A percentile compares a stretch with the other conserved stretches of the same genome.
These are phyloP conservation scores for Arenicola marina DNA, from an alignment of 2,888 invertebrate species.

Conservation along the genomic window DNA sequence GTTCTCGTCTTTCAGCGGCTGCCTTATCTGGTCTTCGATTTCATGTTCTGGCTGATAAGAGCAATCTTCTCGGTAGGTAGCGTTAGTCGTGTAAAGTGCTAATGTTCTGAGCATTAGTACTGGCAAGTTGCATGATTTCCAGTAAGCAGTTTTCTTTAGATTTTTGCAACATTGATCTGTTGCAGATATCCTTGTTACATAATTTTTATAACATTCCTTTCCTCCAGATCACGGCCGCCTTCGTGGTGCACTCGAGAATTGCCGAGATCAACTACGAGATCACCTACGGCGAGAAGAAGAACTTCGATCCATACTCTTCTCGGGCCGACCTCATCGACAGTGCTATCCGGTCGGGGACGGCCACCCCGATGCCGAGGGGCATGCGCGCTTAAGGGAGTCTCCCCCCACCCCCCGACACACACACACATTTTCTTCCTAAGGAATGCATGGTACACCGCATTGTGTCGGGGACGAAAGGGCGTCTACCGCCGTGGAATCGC, in stretches of 20 bases:
- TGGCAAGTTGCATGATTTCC: too few relatives aligned
- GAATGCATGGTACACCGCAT: too few relatives aligned
- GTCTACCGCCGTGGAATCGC: too few relatives aligned
- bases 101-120: too few relatives aligned
- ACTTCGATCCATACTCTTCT: slow-evolving; percentile 22
- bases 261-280: slow-evolving; percentile 39
- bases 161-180: background rate
- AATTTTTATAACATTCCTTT: background rate
- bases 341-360: slow-evolving; percentile 15
- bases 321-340: slow-evolving; percentile 20
- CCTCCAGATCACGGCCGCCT: slow-evolving; percentile 12
- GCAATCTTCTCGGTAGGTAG: slow-evolving; percentile 52
- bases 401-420: too few relatives aligned
- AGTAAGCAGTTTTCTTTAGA: background rate
- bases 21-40: slow-evolving; percentile 55
- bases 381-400: too few relatives aligned
- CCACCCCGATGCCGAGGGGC: slow-evolving; percentile 6
- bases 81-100: too few relatives aligned
- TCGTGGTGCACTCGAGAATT: slow-evolving; percentile 34
- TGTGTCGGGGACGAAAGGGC: too few relatives aligned
- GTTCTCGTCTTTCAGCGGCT: slow-evolving; percentile 43
- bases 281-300: slow-evolving; percentile 37
- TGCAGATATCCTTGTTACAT: background rate
- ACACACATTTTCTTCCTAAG: too few relatives aligned
- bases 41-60: slow-evolving; percentile 56